Percentiles rank a stretch among this genome's conserved stretches.
Conservation (phyloP, 2,797 vertebrate genomes). For the Botia kubotai region DNA sequence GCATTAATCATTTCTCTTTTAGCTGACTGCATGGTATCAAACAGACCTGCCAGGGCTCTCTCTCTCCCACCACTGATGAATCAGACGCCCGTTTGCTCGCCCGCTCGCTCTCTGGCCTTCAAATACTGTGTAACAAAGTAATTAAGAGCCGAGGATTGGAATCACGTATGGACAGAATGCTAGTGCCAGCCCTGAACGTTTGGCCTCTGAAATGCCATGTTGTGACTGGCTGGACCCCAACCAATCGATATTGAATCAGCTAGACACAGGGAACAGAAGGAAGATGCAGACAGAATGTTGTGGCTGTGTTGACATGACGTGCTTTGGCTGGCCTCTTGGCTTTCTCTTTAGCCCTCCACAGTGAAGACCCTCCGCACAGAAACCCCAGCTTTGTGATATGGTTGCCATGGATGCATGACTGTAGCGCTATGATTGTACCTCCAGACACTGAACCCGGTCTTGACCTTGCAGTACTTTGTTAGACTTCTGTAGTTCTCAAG, state of each 20-base stretch:
- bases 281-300: conserved; percentile 40
- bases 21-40: neutral
- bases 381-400: conserved; percentile 1
- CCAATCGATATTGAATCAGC: conserved; percentile 75
- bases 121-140: conserved; percentile 53
- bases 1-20: conserved; percentile 15
- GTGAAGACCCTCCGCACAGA: conserved; percentile 23
- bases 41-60: conserved; percentile 2
- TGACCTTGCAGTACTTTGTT: conserved; percentile 18
- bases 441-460: conserved; percentile 26
- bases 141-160: conserved; percentile 58
- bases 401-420: neutral
- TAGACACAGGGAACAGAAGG: conserved; percentile 54
- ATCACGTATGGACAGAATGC: conserved; percentile 43
- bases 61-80: conserved; percentile 21
- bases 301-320: conserved; percentile 5
- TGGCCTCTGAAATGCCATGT: conserved; percentile 59
- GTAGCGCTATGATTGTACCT: conserved; percentile 13
- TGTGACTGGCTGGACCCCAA: conserved; percentile 49
- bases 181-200: conserved; percentile 67
- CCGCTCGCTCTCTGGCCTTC: conserved; percentile 45
- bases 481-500: neutral
- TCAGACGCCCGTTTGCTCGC: neutral
- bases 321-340: conserved; percentile 13
- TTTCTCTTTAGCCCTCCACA: conserved; percentile 32